Conservation (phyloP, 2,113 vertebrate genomes). For the Plecotus auritus region DNA sequence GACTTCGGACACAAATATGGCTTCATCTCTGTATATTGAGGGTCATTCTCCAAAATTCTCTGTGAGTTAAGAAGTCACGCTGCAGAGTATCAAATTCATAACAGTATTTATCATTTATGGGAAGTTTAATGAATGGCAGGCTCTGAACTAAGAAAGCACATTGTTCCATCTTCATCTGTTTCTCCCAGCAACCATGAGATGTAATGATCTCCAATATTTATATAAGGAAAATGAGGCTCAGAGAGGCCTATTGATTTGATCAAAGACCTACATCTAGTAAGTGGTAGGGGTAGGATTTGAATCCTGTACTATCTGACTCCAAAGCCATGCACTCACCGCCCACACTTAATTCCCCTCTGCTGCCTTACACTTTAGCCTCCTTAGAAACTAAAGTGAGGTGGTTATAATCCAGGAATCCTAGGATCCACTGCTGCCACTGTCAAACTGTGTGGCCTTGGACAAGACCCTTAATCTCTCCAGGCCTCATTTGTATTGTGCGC, state of each 20-base stretch:
- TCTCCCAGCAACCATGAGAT: background rate
- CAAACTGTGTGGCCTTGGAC: background rate
- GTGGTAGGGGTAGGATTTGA: background rate
- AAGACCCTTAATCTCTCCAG: background rate
- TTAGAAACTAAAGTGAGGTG: background rate
- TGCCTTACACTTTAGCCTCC: background rate
- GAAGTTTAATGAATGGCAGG: background rate
- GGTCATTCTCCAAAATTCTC: background rate
- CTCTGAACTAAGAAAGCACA: background rate
- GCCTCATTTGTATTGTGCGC: background rate
- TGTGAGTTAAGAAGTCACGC: background rate
- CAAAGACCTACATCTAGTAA: background rate
- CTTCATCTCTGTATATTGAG: background rate
- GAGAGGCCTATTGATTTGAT: background rate
- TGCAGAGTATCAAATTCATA: background rate
- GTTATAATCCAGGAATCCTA: background rate
- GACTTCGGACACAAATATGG: background rate
- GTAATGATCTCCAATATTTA: background rate
- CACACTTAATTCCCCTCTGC: background rate
- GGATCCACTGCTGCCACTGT: background rate
- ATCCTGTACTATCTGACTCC: background rate
- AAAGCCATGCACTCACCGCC: background rate
- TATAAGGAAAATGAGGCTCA: background rate
- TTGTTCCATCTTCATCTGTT: background rate
- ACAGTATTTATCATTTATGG: background rate